Evolutionary conservation across 2,113 vertebrate species (phyloP).

Genomic region (Spilogale gracilis): DNA sequence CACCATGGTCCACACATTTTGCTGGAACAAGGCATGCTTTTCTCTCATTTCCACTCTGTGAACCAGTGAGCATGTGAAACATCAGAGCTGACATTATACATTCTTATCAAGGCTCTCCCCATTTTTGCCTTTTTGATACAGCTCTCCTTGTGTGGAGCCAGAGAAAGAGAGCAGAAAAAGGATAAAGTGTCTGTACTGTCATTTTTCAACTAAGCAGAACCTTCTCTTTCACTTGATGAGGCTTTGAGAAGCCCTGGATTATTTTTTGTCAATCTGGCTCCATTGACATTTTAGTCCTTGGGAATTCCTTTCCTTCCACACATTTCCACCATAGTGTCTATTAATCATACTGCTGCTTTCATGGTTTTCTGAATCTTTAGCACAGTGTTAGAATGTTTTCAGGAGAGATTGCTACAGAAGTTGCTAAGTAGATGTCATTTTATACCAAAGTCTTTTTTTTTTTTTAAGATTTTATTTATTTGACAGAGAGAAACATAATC

Average conservation of each 20-base stretch:
- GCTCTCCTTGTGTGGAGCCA: not conserved
- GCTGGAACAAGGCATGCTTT: not conserved
- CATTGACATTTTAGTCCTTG: not conserved
- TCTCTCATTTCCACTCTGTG: not conserved
- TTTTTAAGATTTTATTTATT: not conserved
- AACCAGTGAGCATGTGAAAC: not conserved
- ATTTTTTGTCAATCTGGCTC: not conserved
- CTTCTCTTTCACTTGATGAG: not conserved
- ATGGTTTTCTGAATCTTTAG: not conserved
- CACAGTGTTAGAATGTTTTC: not conserved
- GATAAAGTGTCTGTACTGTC: not conserved
- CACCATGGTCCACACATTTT: not conserved
- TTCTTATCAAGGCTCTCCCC: not conserved
- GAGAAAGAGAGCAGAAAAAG: not conserved
- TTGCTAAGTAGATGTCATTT: not conserved
- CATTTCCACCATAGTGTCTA: not conserved
- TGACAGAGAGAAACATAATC: too few relatives aligned
- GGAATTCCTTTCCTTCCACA: not conserved
- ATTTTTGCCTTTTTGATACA: not conserved
- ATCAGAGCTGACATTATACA: not conserved
- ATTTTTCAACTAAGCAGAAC: not conserved
- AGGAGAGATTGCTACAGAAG: not conserved
- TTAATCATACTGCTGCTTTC: not conserved
- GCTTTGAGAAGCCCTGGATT: not conserved
- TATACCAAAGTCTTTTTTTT: not conserved